Percentiles rank a stretch among this genome's conserved stretches.
phyloP scores from a whole-genome alignment of 2,888 invertebrate genomes.

The Formica aserva region DNA sequence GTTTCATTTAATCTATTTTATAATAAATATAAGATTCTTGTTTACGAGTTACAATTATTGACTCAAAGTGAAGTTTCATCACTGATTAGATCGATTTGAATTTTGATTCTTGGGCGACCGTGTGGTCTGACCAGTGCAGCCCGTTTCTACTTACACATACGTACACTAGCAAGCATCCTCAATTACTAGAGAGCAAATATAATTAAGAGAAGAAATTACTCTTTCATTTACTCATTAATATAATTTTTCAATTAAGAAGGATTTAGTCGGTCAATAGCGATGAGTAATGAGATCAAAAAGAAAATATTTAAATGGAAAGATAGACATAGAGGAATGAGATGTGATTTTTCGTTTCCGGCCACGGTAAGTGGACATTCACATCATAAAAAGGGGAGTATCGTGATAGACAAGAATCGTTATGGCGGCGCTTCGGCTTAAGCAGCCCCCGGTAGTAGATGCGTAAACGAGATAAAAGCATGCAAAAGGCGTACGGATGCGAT shows the following conservation, averaged over 20 bases:
- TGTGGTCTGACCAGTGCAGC: not conserved
- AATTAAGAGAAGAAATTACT: slow-evolving; percentile 26
- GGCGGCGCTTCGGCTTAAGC: slow-evolving; percentile 65
- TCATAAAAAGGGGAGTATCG: slow-evolving; percentile 61
- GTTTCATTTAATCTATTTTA: not conserved
- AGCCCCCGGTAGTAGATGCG: slow-evolving; percentile 76
- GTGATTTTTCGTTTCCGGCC: slow-evolving; percentile 57
- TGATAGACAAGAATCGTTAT: slow-evolving; percentile 77
- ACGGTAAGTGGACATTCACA: slow-evolving; percentile 73
- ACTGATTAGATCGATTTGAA: not conserved
- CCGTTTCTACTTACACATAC: slow-evolving; percentile 8
- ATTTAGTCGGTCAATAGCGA: not conserved
- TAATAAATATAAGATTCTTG: not conserved
- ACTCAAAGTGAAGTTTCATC: not conserved
- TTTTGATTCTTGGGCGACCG: slow-evolving; percentile 1
- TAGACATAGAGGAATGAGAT: not conserved
- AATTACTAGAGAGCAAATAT: slow-evolving; percentile 18
- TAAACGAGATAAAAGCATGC: slow-evolving; percentile 81
- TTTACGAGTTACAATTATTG: not conserved
- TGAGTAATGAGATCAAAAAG: not conserved
- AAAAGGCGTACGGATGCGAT: slow-evolving; percentile 77
- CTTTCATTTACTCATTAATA: slow-evolving; percentile 15
- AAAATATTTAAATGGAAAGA: slow-evolving; percentile 1
- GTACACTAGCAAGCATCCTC: not conserved
- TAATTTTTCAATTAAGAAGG: slow-evolving; percentile 19